Percentiles rank a stretch among this genome's conserved stretches.
phyloP scores from a whole-genome alignment of 1,140 invertebrate genomes.

The Tachypleus tridentatus region DNA sequence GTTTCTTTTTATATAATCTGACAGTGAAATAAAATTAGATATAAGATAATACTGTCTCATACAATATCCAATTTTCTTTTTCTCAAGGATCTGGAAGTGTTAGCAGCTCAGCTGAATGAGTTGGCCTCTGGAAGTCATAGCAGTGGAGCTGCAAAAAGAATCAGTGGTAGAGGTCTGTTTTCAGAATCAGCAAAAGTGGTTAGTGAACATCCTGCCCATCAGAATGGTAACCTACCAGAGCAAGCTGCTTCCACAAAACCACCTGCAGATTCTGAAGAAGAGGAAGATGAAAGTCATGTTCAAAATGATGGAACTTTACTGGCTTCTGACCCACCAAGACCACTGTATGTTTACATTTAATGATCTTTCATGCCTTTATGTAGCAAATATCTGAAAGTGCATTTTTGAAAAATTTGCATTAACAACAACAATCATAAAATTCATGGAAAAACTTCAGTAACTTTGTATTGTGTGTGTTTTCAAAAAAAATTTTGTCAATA shows the following conservation, averaged over 20 bases:
- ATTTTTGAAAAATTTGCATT: no score
- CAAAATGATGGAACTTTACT: conserved; percentile 82
- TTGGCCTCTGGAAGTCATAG: conserved; percentile 48
- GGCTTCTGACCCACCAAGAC: conserved; percentile 90
- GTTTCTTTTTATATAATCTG: no score
- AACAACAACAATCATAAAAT: no score
- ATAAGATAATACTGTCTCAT: no score
- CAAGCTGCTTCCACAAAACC: conserved; percentile 21
- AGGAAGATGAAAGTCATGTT: conserved; percentile 39
- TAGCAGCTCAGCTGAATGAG: conserved; percentile 86
- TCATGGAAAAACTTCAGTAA: no score
- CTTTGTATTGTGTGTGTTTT: no score
- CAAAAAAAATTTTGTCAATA: no score
- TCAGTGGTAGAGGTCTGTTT: conserved; percentile 18
- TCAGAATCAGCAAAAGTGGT: conserved; percentile 14
- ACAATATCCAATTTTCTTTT: no score
- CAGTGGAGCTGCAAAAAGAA: conserved; percentile 9
- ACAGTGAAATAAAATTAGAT: no score
- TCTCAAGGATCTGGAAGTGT: conserved; percentile 73
- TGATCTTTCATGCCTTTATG: no score
- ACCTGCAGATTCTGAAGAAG: conserved; percentile 37
- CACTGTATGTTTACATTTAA: conserved; percentile 57
- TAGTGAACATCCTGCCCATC: conserved; percentile 8
- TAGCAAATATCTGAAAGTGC: no score
- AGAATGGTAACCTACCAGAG: conserved; percentile 19